Evolutionary conservation across 2,113 vertebrate genomes (phyloP).

Genomic region (Sturnira hondurensis): DNA sequence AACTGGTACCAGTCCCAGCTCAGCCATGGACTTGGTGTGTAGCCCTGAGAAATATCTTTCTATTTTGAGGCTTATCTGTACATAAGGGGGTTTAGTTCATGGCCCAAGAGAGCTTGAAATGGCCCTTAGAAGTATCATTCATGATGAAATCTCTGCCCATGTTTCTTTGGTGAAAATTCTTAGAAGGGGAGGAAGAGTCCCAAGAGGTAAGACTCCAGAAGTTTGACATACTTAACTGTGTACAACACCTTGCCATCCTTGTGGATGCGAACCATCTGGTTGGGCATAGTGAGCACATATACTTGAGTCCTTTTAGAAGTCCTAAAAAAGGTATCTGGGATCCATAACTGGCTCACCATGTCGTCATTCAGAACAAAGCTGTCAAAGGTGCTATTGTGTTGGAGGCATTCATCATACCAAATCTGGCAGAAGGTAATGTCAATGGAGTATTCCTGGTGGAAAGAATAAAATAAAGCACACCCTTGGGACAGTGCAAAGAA

Average conservation of each 20-base stretch:
- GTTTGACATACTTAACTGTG: conserved; percentile 79
- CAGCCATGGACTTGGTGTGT: neutral
- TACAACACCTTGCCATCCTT: conserved; percentile 85
- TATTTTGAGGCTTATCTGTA: neutral
- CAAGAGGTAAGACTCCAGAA: neutral
- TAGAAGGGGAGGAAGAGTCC: neutral
- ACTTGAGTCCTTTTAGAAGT: conserved; percentile 82
- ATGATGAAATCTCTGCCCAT: neutral
- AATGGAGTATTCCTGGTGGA: conserved; percentile 84
- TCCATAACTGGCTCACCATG: conserved; percentile 84
- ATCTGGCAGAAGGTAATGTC: conserved; percentile 86
- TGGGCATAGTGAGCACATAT: conserved; percentile 82
- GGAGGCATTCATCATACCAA: conserved; percentile 85
- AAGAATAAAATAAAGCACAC: conserved; percentile 34
- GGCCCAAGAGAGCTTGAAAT: neutral
- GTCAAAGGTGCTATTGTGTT: conserved; percentile 82
- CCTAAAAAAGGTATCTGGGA: conserved; percentile 84
- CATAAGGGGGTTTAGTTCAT: neutral
- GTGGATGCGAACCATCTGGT: conserved; percentile 84
- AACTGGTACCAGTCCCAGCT: neutral
- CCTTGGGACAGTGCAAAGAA: neutral
- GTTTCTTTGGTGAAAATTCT: neutral
- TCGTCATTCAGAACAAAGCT: conserved; percentile 82
- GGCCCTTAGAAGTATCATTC: conserved; percentile 5
- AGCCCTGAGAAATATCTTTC: neutral